Evolutionary conservation across 2,888 invertebrate species (phyloP), one percentile per base, ranked within the genome.

Genomic region (Sarcophaga caerulescens): DNA sequence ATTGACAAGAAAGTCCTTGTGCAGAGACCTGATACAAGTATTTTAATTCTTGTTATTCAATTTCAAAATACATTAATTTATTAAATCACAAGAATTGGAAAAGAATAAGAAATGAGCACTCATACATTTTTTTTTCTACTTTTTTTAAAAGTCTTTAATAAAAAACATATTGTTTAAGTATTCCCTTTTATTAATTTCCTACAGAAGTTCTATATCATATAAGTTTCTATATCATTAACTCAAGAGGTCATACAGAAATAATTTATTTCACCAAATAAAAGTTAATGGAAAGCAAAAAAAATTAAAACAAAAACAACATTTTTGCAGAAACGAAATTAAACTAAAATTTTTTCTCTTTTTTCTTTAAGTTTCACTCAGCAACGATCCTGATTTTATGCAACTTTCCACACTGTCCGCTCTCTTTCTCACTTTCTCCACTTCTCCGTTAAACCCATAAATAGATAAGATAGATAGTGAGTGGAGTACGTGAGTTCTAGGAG

Each of bases 141-240:
- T 35, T 2, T 10, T 2, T 10, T 35, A 52, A 14, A 47, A 47
- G 2, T 47, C 14, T 3, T 14, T 14, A 47, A 1, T 14, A 4
- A 52, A 52, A 52, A 14, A 5, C 52, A 17, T 52, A 52, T 47
- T 52, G 52, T 2, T 52, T 52, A 52, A 14, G 52, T 21, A n/a
- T 65, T 59, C 8, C 8, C 3, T 76, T 25, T 70, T 21, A 47
- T 81, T 63, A 70, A 70, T 63, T 70, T 81, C 25, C 75, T 57
- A n/a, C 3, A 12, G 23, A 63, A 70, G 17, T 63, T 70, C 47
- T 21, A 79, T 79, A 65, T 12, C 59, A 80, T n/a, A n/a, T n/a
- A n/a, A n/a, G n/a, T 71, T 84, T 84, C 75, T 71, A 76, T 84
- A 23, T 80, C 80, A 84, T 76, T 84, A 76, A 68, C 62, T 76